A percentile compares a stretch with the other conserved stretches of the same genome.
These are phyloP conservation scores for Streptopelia turtur DNA, from an alignment of 2,797 vertebrate genomes.

Conservation along the genomic window DNA sequence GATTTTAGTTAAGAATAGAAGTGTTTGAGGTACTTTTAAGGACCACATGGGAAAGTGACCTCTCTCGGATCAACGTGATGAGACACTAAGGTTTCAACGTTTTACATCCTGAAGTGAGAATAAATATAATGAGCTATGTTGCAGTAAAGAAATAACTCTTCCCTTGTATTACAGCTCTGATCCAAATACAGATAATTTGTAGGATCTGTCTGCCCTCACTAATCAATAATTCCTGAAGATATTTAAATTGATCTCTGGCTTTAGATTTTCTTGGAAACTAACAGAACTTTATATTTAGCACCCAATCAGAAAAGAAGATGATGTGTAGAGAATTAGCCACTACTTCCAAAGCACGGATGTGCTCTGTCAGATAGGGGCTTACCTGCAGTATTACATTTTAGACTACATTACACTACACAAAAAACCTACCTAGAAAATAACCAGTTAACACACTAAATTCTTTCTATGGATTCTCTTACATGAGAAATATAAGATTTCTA, in stretches of 20 bases:
- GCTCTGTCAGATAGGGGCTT: background rate
- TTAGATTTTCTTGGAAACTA: background rate
- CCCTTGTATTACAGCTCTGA: background rate
- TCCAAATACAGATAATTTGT: background rate
- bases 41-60: background rate
- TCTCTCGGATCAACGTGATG: background rate
- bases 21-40: background rate
- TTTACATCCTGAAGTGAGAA: background rate
- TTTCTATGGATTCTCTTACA: background rate
- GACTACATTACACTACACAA: background rate
- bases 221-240: background rate
- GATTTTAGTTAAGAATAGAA: background rate
- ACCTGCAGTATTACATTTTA: background rate
- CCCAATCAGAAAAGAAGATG: background rate
- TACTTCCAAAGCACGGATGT: background rate
- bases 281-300: background rate
- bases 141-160: background rate
- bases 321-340: background rate
- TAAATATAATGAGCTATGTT: background rate
- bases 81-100: background rate
- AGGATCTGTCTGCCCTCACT: background rate
- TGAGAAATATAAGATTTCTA: constrained; percentile 20
- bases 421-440: background rate
- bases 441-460: background rate
- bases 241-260: background rate